Evolutionary conservation across 53 echinoderm and acorn worm species (phyloP), one percentile per base, ranked within the genome.

Genomic region (Paracentrotus lividus): DNA sequence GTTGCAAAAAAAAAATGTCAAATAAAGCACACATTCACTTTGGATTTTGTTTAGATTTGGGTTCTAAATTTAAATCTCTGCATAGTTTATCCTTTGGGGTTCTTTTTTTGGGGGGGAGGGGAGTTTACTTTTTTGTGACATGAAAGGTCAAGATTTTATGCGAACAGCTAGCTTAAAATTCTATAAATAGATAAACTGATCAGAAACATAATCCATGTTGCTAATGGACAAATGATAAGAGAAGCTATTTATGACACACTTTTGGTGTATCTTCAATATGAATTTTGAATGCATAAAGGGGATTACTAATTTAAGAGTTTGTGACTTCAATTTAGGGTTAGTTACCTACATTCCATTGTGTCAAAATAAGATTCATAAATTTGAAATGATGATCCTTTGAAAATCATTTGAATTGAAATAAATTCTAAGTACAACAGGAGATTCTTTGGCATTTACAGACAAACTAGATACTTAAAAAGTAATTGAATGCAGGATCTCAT

Each of bases 331-430:
- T 38, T 36, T 40, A 36, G 16, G 72, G 72, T 72, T 72, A 0
- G 15, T 10, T 77, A 23, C 21, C 43, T 77, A 77, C 77, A 77
- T 77, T 77, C 77, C 77, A 77, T 77, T 42, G 8, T 7, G 43
- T 77, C 77, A 77, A 77, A 23, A 77, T 77, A 5, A 29, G 24
- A 77, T 42, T 20, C 42, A 43, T 20, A 21, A 77, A 43, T 18
- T 43, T 66, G 5, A 21, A 18, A 77, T 31, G 1, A 64, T 29
- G n/a, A 29, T 0, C 10, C 64, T 64, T 27, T 64, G 64, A 9
- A 27, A 64, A 13, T 18, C 64, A 29, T 18, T 64, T 54, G 1
- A 54, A 54, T 54, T 54, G 18, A 6, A 54, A 54, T 54, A 54
- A 1, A 15, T 54, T 64, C 6, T 29, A 64, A 29, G 5, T 55